Base-by-base conservation (phyloP, 2,888 invertebrate genomes). In the Aethes cnicana region DNA sequence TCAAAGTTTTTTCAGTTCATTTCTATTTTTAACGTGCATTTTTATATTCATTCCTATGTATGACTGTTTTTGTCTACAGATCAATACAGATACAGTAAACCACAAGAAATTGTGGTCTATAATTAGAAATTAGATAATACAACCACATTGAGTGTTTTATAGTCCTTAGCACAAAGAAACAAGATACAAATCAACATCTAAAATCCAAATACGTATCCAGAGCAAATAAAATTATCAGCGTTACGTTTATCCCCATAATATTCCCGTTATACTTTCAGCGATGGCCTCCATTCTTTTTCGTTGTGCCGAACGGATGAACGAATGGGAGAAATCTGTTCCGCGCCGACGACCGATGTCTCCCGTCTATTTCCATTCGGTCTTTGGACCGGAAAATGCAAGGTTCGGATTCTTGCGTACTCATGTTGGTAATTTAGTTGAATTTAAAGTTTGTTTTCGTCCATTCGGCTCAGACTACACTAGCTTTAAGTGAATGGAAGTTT, bases 371-470 rank as follows among this genome's bases (percentile, higher is more conserved):
- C 48, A 48, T 48, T 48, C 48, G 48, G 17, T 48, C 41, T 25
- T 36, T 9, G 32, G 25, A 48, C 39, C 41, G 49, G 35, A 42
- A 42, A 42, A 49, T 41, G 20, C 48, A 35, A 20, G 14, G 28
- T 28, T 35, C 26, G n/a, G 49, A 35, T 49, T 49, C 42, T 21
- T 28, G 42, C 25, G 14, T 36, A 42, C 18, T 49, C 41, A 42
- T 42, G 49, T 42, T 49, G 20, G 35, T 49, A 42, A 49, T 49
- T 42, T 35, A 30, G 49, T 42, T 42, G 35, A 49, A 49, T 42
- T 21, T 49, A 42, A 49, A 49, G 35, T 39, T 47, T 21, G 9
- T 21, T 26, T 47, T 23, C 28, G 9, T 25, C 39, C 23, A 17
- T 39, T 39, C 39, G 5, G 25, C 25, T 39, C 39, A 21, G 16